phyloP scores from a whole-genome alignment of 2,113 vertebrate genomes.

The Melanotaenia duboulayi region DNA sequence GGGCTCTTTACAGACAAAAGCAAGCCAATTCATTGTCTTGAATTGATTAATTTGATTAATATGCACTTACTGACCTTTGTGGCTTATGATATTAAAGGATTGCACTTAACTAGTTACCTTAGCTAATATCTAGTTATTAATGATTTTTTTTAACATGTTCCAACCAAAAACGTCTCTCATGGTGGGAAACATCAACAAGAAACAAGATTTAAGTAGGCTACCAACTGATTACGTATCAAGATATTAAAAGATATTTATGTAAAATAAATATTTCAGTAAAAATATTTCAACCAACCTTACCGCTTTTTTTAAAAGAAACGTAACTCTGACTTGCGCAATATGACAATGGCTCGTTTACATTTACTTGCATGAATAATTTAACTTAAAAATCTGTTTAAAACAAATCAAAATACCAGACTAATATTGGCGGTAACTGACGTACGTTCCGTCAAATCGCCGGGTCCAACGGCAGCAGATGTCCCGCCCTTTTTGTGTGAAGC shows the following conservation, averaged over 20 bases:
- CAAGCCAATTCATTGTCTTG: too few relatives aligned
- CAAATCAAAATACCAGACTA: constrained; percentile 21
- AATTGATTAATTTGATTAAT: too few relatives aligned
- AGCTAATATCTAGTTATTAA: too few relatives aligned
- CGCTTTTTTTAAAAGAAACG: background rate
- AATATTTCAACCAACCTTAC: too few relatives aligned
- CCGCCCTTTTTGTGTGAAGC: constrained; percentile 51
- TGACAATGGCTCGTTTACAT: rapidly evolving
- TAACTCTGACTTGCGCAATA: background rate
- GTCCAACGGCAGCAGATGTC: constrained; percentile 3
- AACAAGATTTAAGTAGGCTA: too few relatives aligned
- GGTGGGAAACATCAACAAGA: too few relatives aligned
- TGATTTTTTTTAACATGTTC: too few relatives aligned
- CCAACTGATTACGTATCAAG: too few relatives aligned
- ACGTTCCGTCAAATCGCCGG: constrained; percentile 57
- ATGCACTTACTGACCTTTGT: constrained; percentile 43
- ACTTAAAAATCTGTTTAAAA: constrained; percentile 3
- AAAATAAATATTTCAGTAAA: too few relatives aligned
- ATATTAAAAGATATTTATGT: too few relatives aligned
- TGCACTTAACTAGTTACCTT: constrained; percentile 64
- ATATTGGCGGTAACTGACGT: constrained; percentile 76
- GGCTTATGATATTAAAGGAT: constrained; percentile 34
- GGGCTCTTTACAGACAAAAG: too few relatives aligned
- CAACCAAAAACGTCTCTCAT: too few relatives aligned
- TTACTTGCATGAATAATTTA: background rate